These are phyloP conservation scores for Andrena trimmerana DNA, from an alignment of 2,888 invertebrate species.

Conservation along the genomic window DNA sequence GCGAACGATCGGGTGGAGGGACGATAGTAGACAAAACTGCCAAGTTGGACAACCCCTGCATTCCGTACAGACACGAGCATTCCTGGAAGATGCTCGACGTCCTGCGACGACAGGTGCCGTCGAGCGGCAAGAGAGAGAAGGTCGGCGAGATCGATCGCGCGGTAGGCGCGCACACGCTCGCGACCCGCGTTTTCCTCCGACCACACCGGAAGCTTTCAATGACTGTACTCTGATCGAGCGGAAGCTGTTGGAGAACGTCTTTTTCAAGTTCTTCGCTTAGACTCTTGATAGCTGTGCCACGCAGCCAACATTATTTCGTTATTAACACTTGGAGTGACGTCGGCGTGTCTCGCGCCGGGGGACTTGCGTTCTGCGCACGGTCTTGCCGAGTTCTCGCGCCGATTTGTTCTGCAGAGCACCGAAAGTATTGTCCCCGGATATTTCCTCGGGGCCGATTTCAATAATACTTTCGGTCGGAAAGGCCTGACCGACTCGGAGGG, in stretches of 20 bases:
- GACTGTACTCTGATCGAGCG: slow-evolving; percentile 53
- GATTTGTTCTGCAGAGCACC: too few relatives aligned
- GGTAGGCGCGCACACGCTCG: slow-evolving; percentile 16
- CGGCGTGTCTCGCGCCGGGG: too few relatives aligned
- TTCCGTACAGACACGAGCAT: slow-evolving; percentile 66
- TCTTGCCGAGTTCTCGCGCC: not conserved
- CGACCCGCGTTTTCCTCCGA: slow-evolving; percentile 27
- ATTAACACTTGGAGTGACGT: too few relatives aligned
- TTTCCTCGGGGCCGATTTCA: too few relatives aligned
- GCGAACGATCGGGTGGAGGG: not conserved
- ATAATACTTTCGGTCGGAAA: too few relatives aligned
- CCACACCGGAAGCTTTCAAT: slow-evolving; percentile 47
- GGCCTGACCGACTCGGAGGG: too few relatives aligned
- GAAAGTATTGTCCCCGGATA: too few relatives aligned
- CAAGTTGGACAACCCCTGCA: slow-evolving; percentile 70
- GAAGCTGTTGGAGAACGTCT: slow-evolving; percentile 10
- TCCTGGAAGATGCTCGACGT: slow-evolving; percentile 42
- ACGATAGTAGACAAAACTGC: slow-evolving; percentile 68
- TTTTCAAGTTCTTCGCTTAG: not conserved
- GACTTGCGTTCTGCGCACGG: too few relatives aligned
- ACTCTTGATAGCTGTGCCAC: not conserved
- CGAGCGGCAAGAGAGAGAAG: not conserved
- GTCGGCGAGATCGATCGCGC: not conserved
- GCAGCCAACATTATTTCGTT: not conserved
- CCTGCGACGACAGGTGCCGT: slow-evolving; percentile 39